Evolutionary conservation across 2,113 vertebrate genomes (phyloP).

Genomic region (Chamaea fasciata): DNA sequence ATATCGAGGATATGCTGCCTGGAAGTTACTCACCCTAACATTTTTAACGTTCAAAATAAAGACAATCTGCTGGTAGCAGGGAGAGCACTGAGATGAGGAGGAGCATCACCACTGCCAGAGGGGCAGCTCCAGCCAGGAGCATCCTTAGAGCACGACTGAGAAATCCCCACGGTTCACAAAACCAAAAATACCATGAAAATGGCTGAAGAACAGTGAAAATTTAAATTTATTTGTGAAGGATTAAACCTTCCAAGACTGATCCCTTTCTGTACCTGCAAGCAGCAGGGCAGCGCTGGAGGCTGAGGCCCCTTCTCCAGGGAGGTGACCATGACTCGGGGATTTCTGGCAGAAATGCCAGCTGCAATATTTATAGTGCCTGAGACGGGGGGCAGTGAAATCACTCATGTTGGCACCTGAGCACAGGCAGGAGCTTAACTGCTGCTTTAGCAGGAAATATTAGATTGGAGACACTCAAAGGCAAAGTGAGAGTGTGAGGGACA

Average conservation of each 20-base stretch:
- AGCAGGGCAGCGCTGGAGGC: neutral
- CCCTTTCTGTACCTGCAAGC: neutral
- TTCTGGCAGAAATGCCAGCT: constrained; percentile 4
- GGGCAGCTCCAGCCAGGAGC: fast-evolving
- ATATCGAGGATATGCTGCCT: neutral
- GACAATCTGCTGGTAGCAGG: neutral
- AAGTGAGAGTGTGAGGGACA: neutral
- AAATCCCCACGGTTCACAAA: fast-evolving
- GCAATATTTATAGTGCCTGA: constrained; percentile 30
- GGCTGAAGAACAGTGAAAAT: neutral
- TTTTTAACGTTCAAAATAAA: neutral
- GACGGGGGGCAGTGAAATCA: neutral
- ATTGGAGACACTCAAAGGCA: neutral
- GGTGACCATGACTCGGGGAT: constrained; percentile 35
- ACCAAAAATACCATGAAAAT: neutral
- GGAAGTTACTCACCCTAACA: neutral
- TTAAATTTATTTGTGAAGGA: fast-evolving
- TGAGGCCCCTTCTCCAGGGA: neutral
- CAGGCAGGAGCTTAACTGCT: neutral
- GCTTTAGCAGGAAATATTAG: neutral
- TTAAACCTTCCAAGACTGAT: fast-evolving
- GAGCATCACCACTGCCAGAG: neutral
- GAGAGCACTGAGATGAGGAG: neutral
- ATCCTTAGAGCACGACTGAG: neutral
- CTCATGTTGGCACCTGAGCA: neutral